Conservation (phyloP, 2,888 invertebrate genomes). For the Latrodectus hesperus region DNA sequence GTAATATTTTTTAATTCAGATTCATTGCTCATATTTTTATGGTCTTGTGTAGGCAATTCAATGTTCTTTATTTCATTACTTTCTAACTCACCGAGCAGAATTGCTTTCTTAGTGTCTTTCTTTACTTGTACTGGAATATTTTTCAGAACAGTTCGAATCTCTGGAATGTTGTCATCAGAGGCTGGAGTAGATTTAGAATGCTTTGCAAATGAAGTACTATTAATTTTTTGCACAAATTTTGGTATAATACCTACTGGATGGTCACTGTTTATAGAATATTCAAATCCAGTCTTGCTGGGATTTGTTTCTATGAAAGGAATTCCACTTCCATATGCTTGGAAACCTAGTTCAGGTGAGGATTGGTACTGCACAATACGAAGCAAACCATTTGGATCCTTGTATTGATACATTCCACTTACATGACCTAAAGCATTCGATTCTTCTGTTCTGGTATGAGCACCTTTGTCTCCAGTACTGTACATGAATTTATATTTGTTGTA, state of each 20-base stretch:
- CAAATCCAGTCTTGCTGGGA: background rate
- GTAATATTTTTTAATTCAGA: background rate
- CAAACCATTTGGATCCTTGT: constrained; percentile 40
- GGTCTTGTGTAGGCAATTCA: background rate
- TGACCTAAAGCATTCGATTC: constrained; percentile 11
- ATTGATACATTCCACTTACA: constrained; percentile 44
- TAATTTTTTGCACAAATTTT: background rate
- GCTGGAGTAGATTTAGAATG: background rate
- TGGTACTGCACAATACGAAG: constrained; percentile 35
- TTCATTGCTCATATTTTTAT: background rate
- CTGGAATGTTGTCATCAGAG: background rate
- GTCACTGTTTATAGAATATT: too few relatives aligned
- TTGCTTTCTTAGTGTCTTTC: too few relatives aligned
- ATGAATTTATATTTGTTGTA: constrained; percentile 41
- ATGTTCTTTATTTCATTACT: background rate
- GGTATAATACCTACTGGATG: too few relatives aligned
- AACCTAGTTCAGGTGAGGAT: constrained; percentile 21
- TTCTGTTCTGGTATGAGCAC: constrained; percentile 26
- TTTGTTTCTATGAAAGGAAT: background rate
- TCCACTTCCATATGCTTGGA: constrained; percentile 31
- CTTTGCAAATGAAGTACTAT: background rate
- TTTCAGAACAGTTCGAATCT: background rate
- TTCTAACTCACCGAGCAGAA: background rate
- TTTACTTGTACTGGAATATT: background rate
- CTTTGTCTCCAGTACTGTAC: constrained; percentile 31